Base-by-base conservation (phyloP, 2,888 invertebrate species). In the Tetrapedia diversipes region DNA sequence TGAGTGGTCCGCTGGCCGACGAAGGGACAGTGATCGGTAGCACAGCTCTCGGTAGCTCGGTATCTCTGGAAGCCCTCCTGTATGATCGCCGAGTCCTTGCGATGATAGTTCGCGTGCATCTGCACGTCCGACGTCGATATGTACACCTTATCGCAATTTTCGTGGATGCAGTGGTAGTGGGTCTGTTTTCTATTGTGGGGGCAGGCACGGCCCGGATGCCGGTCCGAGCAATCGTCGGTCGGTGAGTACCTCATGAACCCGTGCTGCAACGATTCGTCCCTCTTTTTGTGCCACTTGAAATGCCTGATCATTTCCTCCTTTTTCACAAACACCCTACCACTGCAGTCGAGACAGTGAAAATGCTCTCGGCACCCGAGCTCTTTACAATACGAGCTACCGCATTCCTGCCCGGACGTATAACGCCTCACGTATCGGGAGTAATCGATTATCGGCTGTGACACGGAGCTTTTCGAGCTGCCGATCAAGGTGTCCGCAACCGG, bases 301-400 rank as follows among this genome's bases (percentile, higher is more conserved):
- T 99, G 99, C 49, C 99, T 95, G 82, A 99, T 98, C 96, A 99
- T 99, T 91, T 99, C 99, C 92, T 99, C 99, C 91, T 99, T 98
- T 92, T 99, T 98, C 88, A 98, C 96, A 90, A 99, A 97, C n/a
- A 98, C 97, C 88, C 97, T 94, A 74, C 95, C 94, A 73, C 94
- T 94, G 92, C 97, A 97, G 92, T 96, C 96, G 77, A 96, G 91
- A 89, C 98, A 98, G 92, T 99, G 99, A 92, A 98, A 99, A 91
- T 99, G 99, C 91, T 99, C 99, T 86, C 98, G 93, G 92, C 97
- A 97, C 81, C 96, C 97, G 82, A 97, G 93, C 89, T 97, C 97
- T 89, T 96, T 96, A 94, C 98, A 98, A 91, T 96, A 96, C 41
- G 95, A 94, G 72, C 95, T 95, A 19, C 97, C 97, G 90, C 97